These are phyloP conservation scores for Chaetoderma sp. DNA, from an alignment of 2,888 invertebrate species.

Conservation along the genomic window DNA sequence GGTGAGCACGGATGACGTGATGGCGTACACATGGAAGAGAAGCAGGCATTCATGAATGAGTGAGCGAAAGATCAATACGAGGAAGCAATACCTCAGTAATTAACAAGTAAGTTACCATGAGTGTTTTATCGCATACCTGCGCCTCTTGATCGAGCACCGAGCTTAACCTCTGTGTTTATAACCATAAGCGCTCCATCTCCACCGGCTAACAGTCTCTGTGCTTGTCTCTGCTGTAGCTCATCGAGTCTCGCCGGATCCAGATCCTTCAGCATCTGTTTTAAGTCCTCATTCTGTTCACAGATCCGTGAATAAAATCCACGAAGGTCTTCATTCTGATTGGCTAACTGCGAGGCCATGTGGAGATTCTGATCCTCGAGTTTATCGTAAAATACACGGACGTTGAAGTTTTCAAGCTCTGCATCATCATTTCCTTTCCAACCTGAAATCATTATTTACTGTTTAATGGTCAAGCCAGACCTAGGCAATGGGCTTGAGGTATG, in stretches of 20 bases:
- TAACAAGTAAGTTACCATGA: no score
- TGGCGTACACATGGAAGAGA: no score
- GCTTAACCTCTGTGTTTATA: no score
- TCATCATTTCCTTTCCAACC: conserved; percentile 43
- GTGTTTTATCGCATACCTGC: no score
- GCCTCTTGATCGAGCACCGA: no score
- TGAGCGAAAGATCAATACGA: no score
- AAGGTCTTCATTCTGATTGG: conserved; percentile 62
- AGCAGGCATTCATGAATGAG: no score
- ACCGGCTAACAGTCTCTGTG: conserved; percentile 35
- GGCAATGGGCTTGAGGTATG: no score
- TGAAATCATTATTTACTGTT: conserved; percentile 8
- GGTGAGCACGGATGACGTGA: no score
- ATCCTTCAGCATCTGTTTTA: conserved; percentile 55
- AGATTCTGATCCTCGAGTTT: conserved; percentile 68
- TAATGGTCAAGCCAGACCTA: not conserved
- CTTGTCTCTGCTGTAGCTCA: conserved; percentile 46
- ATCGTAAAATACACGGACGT: conserved; percentile 64
- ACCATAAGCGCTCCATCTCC: conserved; percentile 45
- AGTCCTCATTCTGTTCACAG: conserved; percentile 57
- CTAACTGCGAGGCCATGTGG: conserved; percentile 65
- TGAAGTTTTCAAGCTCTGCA: conserved; percentile 62
- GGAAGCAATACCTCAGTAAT: no score
- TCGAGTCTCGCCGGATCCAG: conserved; percentile 58
- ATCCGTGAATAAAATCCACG: conserved; percentile 60